Evolutionary conservation across 2,113 vertebrate species (phyloP).

Genomic region (Condylura cristata): DNA sequence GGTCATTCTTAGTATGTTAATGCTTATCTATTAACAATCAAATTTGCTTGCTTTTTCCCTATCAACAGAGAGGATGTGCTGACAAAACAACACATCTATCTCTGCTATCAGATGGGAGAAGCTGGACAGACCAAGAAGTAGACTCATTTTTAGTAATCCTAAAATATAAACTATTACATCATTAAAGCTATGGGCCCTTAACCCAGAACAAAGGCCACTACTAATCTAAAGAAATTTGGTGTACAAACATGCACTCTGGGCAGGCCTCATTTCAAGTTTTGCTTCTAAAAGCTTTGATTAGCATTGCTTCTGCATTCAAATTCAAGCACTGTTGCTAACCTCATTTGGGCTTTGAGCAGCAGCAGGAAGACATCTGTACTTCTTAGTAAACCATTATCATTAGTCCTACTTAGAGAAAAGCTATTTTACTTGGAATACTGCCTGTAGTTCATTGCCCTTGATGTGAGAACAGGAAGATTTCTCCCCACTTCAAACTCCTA

Average conservation of each 20-base stretch:
- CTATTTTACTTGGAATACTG: constrained; percentile 44
- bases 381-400: constrained; percentile 39
- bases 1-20: not conserved
- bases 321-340: not conserved
- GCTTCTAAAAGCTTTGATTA: constrained; percentile 61
- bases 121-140: not conserved
- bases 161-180: not conserved
- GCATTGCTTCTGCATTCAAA: constrained; percentile 43
- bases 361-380: constrained; percentile 61
- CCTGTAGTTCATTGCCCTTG: constrained; percentile 48
- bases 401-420: constrained; percentile 57
- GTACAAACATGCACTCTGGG: constrained; percentile 30
- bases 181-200: constrained; percentile 29
- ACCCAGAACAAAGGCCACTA: constrained; percentile 30
- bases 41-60: not conserved
- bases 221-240: constrained; percentile 33
- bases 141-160: constrained; percentile 3
- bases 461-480: constrained; percentile 11
- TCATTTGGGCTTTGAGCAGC: constrained; percentile 51
- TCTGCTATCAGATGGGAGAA: not conserved
- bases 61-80: not conserved
- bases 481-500: not conserved
- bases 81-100: not conserved
- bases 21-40: constrained; percentile 16
- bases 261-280: constrained; percentile 46